Conservation (phyloP, 2,888 invertebrate species). For the Metopia argyrocephala region DNA sequence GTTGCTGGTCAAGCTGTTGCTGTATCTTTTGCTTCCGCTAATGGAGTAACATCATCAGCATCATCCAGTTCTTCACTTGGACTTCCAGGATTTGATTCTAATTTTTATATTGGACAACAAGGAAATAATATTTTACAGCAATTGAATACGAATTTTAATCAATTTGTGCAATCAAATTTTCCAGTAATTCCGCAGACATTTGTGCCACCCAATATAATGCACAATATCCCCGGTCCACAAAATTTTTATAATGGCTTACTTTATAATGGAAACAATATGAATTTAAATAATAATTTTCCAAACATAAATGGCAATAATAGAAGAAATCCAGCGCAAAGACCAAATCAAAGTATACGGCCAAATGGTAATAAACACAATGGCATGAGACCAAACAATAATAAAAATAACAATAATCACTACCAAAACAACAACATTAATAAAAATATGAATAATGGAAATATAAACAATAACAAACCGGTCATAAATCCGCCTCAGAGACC, state of each 20-base stretch:
- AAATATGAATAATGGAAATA: not conserved
- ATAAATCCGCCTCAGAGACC: not conserved
- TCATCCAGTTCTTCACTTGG: constrained; percentile 4
- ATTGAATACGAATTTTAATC: not conserved
- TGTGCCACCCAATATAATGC: not conserved
- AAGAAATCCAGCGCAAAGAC: not conserved
- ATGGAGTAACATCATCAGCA: not conserved
- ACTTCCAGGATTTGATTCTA: not conserved
- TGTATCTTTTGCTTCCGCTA: not conserved
- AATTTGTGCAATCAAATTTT: not conserved
- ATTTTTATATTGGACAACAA: not conserved
- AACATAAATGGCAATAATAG: not conserved
- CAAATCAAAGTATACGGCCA: not conserved
- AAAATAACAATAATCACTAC: not conserved
- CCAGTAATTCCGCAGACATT: not conserved
- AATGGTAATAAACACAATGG: not conserved
- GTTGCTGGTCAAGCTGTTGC: constrained; percentile 21
- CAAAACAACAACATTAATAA: not conserved
- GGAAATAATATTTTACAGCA: constrained; percentile 11
- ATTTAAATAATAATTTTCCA: not conserved
- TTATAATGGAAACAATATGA: constrained; percentile 5
- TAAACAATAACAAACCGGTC: not conserved
- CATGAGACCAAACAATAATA: not conserved
- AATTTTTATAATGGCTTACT: constrained; percentile 11
- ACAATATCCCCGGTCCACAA: not conserved